phyloP scores from a whole-genome alignment of 2,888 invertebrate genomes.

The Drosophila parthenogenetica region DNA sequence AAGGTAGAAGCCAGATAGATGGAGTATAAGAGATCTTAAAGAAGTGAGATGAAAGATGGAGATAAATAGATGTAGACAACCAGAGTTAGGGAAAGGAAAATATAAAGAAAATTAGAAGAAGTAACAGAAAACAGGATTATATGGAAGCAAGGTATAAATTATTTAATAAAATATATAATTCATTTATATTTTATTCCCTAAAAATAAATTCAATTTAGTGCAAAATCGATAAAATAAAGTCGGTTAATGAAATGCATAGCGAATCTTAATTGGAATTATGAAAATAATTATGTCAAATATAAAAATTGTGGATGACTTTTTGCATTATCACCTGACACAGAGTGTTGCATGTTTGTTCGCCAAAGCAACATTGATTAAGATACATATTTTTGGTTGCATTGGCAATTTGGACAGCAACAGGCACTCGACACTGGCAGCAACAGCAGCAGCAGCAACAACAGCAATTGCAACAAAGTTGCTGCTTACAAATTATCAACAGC shows the following conservation, averaged over 20 bases:
- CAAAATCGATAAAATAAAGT: too few relatives aligned
- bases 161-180: too few relatives aligned
- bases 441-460: constrained; percentile 31
- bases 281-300: constrained; percentile 18
- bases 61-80: too few relatives aligned
- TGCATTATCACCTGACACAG: constrained; percentile 21
- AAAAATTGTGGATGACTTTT: constrained; percentile 1
- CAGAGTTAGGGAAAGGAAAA: too few relatives aligned
- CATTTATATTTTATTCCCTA: too few relatives aligned
- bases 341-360: constrained; percentile 27
- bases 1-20: too few relatives aligned
- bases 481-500: constrained; percentile 71
- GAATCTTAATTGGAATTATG: constrained; percentile 7
- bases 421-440: constrained; percentile 47
- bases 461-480: constrained; percentile 48
- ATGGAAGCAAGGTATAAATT: too few relatives aligned
- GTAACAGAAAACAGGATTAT: too few relatives aligned
- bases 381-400: constrained; percentile 52
- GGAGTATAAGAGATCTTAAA: too few relatives aligned
- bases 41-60: too few relatives aligned
- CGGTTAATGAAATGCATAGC: not conserved
- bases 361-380: constrained; percentile 50
- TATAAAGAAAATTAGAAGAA: too few relatives aligned
- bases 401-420: constrained; percentile 57
- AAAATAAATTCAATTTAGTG: too few relatives aligned